These are phyloP conservation scores for Pheosia tremula DNA, from an alignment of 2,888 invertebrate species.

Conservation along the genomic window DNA sequence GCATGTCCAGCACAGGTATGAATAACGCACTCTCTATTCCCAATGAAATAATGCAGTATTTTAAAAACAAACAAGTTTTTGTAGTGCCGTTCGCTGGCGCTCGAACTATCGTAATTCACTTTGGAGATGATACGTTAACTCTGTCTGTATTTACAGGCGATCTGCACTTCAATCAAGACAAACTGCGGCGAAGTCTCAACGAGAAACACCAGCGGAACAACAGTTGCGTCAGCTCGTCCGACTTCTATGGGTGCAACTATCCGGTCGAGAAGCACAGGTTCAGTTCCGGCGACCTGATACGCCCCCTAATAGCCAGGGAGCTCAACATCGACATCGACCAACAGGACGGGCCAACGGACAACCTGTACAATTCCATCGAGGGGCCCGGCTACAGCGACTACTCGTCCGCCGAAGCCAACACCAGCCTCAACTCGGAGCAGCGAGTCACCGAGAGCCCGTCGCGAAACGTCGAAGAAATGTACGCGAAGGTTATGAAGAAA, in stretches of 20 bases:
- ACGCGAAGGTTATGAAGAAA: constrained; percentile 93
- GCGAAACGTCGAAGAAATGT: constrained; percentile 94
- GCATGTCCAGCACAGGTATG: constrained; percentile 76
- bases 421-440: constrained; percentile 61
- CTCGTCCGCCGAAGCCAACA: constrained; percentile 63
- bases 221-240: constrained; percentile 81
- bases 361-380: constrained; percentile 74
- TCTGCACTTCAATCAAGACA: constrained; percentile 76
- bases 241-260: constrained; percentile 82
- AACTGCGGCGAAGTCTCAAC: constrained; percentile 76
- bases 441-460: constrained; percentile 83
- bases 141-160: constrained; percentile 62
- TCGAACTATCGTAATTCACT: background rate
- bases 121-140: background rate
- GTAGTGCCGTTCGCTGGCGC: too few species aligned
- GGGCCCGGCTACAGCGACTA: constrained; percentile 65
- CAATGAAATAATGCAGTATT: background rate
- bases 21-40: background rate
- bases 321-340: constrained; percentile 75
- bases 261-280: constrained; percentile 81
- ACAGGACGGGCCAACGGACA: constrained; percentile 57
- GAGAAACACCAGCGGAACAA: constrained; percentile 82
- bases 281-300: constrained; percentile 77
- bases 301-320: constrained; percentile 76
- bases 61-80: too few species aligned